Conservation (phyloP, 1,140 invertebrate species). For the Polyergus mexicanus region DNA sequence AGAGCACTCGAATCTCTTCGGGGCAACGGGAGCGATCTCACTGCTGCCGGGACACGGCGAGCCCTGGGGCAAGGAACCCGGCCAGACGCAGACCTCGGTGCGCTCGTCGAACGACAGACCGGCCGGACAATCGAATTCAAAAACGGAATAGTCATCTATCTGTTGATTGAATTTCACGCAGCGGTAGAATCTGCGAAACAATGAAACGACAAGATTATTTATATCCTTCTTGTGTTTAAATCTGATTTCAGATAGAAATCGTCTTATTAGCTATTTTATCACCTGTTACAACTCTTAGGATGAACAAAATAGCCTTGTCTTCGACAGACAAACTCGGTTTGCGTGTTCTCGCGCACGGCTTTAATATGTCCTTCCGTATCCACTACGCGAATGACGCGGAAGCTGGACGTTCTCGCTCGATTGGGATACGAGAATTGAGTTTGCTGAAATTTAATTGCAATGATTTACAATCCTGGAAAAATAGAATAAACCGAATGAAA, state of each 20-base stretch:
- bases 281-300: slow-evolving; percentile 91
- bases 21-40: slow-evolving; percentile 91
- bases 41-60: slow-evolving; percentile 91
- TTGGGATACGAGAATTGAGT: slow-evolving; percentile 83
- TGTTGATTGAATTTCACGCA: slow-evolving; percentile 94
- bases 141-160: slow-evolving; percentile 91
- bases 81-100: slow-evolving; percentile 94
- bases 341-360: slow-evolving; percentile 90
- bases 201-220: neutral
- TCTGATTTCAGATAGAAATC: neutral
- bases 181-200: slow-evolving; percentile 90
- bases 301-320: slow-evolving; percentile 93
- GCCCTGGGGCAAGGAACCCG: slow-evolving; percentile 90
- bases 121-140: slow-evolving; percentile 94
- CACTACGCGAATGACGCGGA: slow-evolving; percentile 91
- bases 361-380: slow-evolving; percentile 91
- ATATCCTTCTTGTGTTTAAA: neutral
- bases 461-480: neutral
- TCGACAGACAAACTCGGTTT: slow-evolving; percentile 92
- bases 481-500: neutral
- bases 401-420: slow-evolving; percentile 90
- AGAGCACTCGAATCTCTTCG: slow-evolving; percentile 88
- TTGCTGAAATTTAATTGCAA: slow-evolving; percentile 63
- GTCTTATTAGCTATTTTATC: neutral
- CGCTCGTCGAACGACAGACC: slow-evolving; percentile 93